These are phyloP conservation scores for Ursus arctos DNA, from an alignment of 2,113 vertebrate species.

Conservation along the genomic window DNA sequence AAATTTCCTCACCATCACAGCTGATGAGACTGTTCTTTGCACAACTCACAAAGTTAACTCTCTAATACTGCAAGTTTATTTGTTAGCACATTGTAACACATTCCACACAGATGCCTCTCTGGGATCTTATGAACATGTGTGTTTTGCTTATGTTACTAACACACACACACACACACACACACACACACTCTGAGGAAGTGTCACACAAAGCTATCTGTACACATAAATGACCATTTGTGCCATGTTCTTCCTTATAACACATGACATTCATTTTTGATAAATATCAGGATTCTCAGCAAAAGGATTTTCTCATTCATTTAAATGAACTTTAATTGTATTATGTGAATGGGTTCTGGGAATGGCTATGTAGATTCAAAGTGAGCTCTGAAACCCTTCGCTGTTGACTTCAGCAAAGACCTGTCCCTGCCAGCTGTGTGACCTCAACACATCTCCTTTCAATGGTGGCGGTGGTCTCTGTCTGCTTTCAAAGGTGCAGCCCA, in stretches of 20 bases:
- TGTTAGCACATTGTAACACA: neutral
- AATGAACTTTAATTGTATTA: neutral
- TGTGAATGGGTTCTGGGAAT: neutral
- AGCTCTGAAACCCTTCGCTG: neutral
- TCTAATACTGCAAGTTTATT: neutral
- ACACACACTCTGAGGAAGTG: neutral
- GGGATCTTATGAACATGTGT: neutral
- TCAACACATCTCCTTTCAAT: neutral
- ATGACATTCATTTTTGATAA: neutral
- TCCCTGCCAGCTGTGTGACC: neutral
- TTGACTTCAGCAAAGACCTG: neutral
- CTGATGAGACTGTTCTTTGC: neutral
- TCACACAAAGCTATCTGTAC: neutral
- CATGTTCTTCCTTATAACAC: neutral
- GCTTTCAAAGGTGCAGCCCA: neutral
- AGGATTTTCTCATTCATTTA: neutral
- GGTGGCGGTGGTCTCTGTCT: neutral
- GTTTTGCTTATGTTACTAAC: neutral
- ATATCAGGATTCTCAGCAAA: constrained; percentile 22
- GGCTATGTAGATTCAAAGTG: neutral
- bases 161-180: neutral
- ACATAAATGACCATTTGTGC: neutral
- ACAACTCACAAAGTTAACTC: neutral
- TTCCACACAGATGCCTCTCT: neutral
- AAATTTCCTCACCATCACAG: neutral